Evolutionary conservation across 2,888 invertebrate genomes (phyloP).

Genomic region (Tetheella fluctuosa): DNA sequence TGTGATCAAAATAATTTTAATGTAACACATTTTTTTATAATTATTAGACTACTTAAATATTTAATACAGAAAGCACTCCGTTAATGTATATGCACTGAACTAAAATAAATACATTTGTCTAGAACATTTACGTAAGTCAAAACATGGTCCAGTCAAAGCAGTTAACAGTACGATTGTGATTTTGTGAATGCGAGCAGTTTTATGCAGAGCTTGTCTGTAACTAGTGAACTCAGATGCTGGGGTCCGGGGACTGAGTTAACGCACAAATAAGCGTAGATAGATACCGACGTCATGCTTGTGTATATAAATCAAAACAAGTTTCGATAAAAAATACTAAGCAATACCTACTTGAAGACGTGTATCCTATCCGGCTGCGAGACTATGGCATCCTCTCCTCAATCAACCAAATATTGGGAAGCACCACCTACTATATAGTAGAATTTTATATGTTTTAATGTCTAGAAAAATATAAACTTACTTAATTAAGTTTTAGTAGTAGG

Average conservation of each 20-base stretch:
- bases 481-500: no score
- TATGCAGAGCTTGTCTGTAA: slow-evolving; percentile 40
- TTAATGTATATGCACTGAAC: not conserved
- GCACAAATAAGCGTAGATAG: slow-evolving; percentile 37
- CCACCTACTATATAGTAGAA: no score
- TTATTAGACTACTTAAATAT: not conserved
- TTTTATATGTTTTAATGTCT: no score
- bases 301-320: slow-evolving; percentile 60
- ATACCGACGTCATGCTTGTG: slow-evolving; percentile 37
- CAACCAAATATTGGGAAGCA: no score
- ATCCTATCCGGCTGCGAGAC: not conserved
- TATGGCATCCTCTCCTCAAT: not conserved
- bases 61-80: slow-evolving; percentile 17
- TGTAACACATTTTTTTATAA: slow-evolving; percentile 38
- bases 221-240: slow-evolving; percentile 47
- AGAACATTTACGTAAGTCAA: not conserved
- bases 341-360: not conserved
- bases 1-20: slow-evolving; percentile 34
- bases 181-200: slow-evolving; percentile 29
- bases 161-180: not conserved
- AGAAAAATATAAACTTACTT: no score
- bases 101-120: not conserved
- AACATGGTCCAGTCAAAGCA: slow-evolving; percentile 1
- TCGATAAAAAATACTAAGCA: slow-evolving; percentile 38
- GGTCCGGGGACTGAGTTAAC: slow-evolving; percentile 23